Evolutionary conservation across 2,113 vertebrate genomes (phyloP).

Genomic region (Carollia perspicillata): DNA sequence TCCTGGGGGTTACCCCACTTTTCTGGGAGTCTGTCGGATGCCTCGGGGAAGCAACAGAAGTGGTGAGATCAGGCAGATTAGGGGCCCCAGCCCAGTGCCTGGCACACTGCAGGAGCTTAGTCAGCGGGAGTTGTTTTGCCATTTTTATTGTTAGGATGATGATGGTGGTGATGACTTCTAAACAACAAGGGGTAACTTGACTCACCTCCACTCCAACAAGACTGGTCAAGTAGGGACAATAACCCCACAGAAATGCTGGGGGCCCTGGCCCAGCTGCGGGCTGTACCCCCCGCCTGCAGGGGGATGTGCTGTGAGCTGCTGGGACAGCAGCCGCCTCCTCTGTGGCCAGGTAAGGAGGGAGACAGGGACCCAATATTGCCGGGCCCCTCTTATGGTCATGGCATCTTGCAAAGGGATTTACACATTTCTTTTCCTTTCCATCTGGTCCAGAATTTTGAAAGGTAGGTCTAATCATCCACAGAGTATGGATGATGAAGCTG

Average conservation of each 20-base stretch:
- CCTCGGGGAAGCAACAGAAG: background rate
- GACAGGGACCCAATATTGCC: background rate
- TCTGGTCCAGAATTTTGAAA: background rate
- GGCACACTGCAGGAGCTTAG: background rate
- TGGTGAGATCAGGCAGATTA: fast-evolving
- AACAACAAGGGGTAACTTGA: background rate
- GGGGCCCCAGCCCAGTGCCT: background rate
- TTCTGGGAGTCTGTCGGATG: background rate
- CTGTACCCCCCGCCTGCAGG: fast-evolving
- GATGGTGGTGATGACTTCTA: background rate
- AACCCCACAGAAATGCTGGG: background rate
- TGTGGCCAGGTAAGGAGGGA: background rate
- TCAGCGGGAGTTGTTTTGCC: background rate
- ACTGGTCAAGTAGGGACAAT: too few relatives aligned
- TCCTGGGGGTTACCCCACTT: background rate
- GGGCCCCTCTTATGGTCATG: background rate
- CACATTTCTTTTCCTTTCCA: background rate
- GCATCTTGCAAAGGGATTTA: background rate
- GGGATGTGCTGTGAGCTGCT: background rate
- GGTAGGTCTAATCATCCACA: background rate
- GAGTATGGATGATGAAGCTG: background rate
- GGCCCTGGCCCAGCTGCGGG: background rate
- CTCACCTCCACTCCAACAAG: too few relatives aligned
- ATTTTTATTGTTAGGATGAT: background rate
- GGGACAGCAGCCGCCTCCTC: background rate